Percentiles rank a stretch among this genome's conserved stretches.
These are phyloP conservation scores for Mesochorus sp. DNA, from an alignment of 2,888 invertebrate genomes.

Conservation along the genomic window DNA sequence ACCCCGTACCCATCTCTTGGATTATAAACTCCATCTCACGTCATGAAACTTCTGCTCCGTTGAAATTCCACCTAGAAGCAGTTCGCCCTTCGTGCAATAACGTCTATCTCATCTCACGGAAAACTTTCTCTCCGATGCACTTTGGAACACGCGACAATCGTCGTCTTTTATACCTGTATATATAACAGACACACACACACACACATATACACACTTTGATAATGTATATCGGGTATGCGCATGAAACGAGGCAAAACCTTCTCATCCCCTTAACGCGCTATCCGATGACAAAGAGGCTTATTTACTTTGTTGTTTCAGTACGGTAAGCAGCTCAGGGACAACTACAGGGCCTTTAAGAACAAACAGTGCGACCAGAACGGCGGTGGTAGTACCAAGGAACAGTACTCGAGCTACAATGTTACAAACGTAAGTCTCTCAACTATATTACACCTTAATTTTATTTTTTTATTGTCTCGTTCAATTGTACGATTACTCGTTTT, in stretches of 20 bases:
- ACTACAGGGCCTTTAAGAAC: slow-evolving; percentile 85
- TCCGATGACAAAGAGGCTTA: slow-evolving; percentile 61
- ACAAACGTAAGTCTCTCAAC: slow-evolving; percentile 82
- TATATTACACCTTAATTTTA: not conserved
- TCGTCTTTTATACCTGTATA: not conserved
- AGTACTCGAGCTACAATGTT: slow-evolving; percentile 82
- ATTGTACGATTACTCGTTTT: not conserved
- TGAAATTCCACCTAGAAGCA: not conserved
- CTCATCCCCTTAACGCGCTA: slow-evolving; percentile 33
- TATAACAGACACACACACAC: no score
- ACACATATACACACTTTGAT: not conserved
- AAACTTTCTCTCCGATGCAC: slow-evolving; percentile 13
- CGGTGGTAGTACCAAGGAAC: slow-evolving; percentile 82
- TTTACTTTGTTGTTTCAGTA: slow-evolving; percentile 83
- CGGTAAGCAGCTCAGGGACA: slow-evolving; percentile 85
- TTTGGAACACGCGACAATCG: slow-evolving; percentile 13
- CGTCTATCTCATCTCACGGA: slow-evolving; percentile 28
- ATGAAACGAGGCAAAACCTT: slow-evolving; percentile 1
- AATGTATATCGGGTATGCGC: not conserved
- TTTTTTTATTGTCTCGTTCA: slow-evolving; percentile 6
- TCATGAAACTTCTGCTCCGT: not conserved
- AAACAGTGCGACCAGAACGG: slow-evolving; percentile 82
- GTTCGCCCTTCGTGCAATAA: not conserved
- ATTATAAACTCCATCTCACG: slow-evolving; percentile 51
- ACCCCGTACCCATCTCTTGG: no score